Evolutionary conservation across 2,888 invertebrate species (phyloP), one percentile per base, ranked within the genome.

Genomic region (Drosophila limbata): DNA sequence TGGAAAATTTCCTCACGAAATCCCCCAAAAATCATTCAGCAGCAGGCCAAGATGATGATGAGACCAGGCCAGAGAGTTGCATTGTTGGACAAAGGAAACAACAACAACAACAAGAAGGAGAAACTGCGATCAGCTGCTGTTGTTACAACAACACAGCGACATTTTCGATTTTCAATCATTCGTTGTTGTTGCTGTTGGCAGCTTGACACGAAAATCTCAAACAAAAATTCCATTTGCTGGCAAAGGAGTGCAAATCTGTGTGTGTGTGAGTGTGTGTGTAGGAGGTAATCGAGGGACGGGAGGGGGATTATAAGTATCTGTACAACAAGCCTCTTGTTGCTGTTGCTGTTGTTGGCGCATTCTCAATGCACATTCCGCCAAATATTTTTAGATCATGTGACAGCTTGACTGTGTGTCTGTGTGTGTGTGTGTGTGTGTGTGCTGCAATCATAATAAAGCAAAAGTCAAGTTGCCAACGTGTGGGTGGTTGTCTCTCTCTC

Each of bases 1-100:
- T 56, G 37, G 53, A 61, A 73, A 78, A 77, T 89, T 85, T 88
- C 80, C 77, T 80, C 89, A 86, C 86, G 86, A 86, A 80, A 68
- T 73, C 13, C 47, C 33, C 35, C 59, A 37, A 51, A 57, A 40
- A 53, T 40, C 52, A 52, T 53, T 51, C 45, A 35, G 21, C 60
- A 31, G 44, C 35, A 61, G 33, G 28, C 47, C 33, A 2, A n/a
- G 59, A 56, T 59, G 60, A 50, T 61, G 66, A 62, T 56, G 51
- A 45, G 62, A 67, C 44, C 37, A 57, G 72, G 55, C 56, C 56
- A 53, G 47, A 42, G 44, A 42, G 19, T 10, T 19, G 6, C 25
- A 50, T 28, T 28, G 28, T 28, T n/a, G 35, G 44, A 42, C 33
- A 21, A 44, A 11, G 35, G 35, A 45, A 52, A 52, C 25, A 25